Conservation (phyloP, 2,888 invertebrate species). For the Griposia aprilina region DNA sequence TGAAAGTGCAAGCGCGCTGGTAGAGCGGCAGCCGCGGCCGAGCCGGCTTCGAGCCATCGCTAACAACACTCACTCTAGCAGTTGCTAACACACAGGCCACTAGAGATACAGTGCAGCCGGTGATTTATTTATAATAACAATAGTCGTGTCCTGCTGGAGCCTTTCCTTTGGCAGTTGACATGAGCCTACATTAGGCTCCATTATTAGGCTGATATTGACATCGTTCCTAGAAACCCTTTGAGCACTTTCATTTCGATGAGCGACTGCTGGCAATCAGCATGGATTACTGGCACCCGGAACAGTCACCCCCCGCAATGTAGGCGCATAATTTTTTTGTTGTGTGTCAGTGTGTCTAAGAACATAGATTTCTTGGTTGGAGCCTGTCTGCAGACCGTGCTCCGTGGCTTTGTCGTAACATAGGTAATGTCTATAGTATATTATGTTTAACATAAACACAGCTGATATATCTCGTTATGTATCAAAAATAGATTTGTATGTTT, state of each 20-base stretch:
- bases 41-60: neutral
- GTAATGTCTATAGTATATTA: neutral
- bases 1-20: neutral
- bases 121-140: neutral
- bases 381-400: neutral
- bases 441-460: conserved; percentile 24
- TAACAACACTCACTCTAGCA: neutral
- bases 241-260: neutral
- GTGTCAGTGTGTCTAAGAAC: neutral
- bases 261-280: conserved; percentile 5
- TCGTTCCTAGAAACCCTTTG: neutral
- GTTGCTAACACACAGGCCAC: neutral
- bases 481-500: conserved; percentile 11
- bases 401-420: neutral
- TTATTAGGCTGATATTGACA: neutral
- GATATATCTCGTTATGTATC: neutral
- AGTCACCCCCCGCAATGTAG: conserved; percentile 4
- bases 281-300: conserved; percentile 11
- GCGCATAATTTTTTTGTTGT: conserved; percentile 33
- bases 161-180: neutral
- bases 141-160: neutral
- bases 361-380: neutral
- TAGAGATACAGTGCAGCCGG: neutral
- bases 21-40: neutral
- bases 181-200: neutral